phyloP scores from a whole-genome alignment of 2,888 invertebrate genomes.

The Lithophane semibrunnea region DNA sequence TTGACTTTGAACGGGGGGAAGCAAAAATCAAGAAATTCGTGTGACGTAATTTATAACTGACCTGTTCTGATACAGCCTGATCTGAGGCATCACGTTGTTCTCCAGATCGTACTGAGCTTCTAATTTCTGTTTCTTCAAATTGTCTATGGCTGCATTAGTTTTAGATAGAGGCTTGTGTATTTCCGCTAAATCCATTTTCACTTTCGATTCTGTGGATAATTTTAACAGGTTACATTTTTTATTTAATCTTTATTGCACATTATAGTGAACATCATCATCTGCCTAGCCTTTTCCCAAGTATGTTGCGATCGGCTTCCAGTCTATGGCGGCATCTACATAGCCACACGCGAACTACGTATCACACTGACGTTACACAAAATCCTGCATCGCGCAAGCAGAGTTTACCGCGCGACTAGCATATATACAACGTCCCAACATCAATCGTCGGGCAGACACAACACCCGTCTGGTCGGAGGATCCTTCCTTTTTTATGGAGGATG shows the following conservation, averaged over 20 bases:
- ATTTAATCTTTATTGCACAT: neutral
- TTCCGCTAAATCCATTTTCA: constrained; percentile 82
- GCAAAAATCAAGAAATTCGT: too few species aligned
- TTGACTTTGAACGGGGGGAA: too few species aligned
- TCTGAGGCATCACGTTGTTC: constrained; percentile 80
- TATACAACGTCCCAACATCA: too few species aligned
- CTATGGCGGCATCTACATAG: too few species aligned
- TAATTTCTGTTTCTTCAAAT: constrained; percentile 83
- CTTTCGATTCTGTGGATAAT: constrained; percentile 73
- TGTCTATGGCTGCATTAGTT: constrained; percentile 81
- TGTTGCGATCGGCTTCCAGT: neutral
- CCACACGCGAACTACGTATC: too few species aligned
- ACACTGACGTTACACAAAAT: too few species aligned
- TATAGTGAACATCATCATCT: neutral
- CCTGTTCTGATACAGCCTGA: constrained; percentile 81
- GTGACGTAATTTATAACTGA: constrained; percentile 60
- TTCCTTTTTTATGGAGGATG: too few species aligned
- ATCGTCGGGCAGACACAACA: too few species aligned
- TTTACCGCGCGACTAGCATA: too few species aligned
- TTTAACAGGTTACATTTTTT: neutral
- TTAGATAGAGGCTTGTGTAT: constrained; percentile 80
- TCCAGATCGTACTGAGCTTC: constrained; percentile 82
- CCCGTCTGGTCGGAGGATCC: too few species aligned
- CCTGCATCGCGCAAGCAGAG: too few species aligned
- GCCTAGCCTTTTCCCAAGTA: neutral